These are phyloP conservation scores for Toxotes chatareus DNA, from an alignment of 2,113 vertebrate species.

Conservation along the genomic window DNA sequence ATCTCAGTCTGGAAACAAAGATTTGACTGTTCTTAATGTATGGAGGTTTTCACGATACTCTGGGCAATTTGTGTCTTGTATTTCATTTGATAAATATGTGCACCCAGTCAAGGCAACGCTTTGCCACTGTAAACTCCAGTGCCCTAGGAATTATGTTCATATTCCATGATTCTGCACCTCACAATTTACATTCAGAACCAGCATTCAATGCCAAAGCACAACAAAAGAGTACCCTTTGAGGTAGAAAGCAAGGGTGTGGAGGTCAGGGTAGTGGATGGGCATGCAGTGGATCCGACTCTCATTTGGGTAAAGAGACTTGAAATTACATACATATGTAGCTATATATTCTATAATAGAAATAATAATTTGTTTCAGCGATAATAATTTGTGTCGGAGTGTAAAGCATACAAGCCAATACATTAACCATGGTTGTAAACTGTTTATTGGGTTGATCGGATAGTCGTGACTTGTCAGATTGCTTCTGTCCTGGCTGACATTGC, in stretches of 20 bases:
- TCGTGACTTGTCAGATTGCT: conserved; percentile 38
- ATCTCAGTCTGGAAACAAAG: conserved; percentile 27
- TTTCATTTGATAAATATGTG: conserved; percentile 1
- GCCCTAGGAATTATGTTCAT: background rate
- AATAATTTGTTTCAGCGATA: no score
- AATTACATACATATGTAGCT: background rate
- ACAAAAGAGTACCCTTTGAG: background rate
- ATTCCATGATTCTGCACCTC: background rate
- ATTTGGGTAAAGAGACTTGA: background rate
- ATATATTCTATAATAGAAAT: no score
- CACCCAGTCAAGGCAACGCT: background rate
- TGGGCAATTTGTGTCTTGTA: background rate
- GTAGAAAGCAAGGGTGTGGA: background rate
- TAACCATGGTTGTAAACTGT: background rate
- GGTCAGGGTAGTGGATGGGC: background rate
- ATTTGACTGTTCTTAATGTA: conserved; percentile 22
- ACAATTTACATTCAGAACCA: background rate
- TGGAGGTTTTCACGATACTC: background rate
- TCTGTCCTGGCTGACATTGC: conserved; percentile 28
- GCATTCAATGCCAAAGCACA: background rate
- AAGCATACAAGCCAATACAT: background rate
- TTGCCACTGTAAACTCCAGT: background rate
- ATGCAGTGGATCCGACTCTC: background rate
- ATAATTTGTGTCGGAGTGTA: no score
- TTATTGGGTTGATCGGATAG: conserved; percentile 32